Evolutionary conservation across 2,888 invertebrate species (phyloP), one percentile per base, ranked within the genome.

Genomic region (Stenichneumon culpator): DNA sequence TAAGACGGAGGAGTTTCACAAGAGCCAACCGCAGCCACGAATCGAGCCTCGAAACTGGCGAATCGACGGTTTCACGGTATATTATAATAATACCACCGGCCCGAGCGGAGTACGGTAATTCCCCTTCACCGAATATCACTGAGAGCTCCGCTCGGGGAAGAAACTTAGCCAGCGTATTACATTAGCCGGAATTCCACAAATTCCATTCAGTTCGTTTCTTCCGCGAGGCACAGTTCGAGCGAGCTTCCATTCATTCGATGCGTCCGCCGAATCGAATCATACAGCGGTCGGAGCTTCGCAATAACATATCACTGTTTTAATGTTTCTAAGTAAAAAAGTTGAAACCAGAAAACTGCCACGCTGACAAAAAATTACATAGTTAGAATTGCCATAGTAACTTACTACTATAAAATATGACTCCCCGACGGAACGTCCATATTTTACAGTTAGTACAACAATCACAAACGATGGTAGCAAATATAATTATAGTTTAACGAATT

Each of bases 71-170:
- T 83, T 74, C 67, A 77, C 22, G 52, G 28, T 22, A 52, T 68
- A n/a, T 70, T 67, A 77, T 84, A 73, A 78, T 80, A 77, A 73
- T 73, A 68, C 68, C 70, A 22, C 39, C 57, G 44, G 50, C 36
- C 32, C 28, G 54, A 52, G 52, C 28, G 28, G 25, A 50, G 32
- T 28, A 69, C 36, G 36, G 36, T 69, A 36, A 74, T 81, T 70
- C 72, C 81, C 84, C 84, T 81, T 84, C 84, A 81, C 81, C 77
- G 68, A 77, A 81, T 80, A 77, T 60, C 65, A 72, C 75, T n/a
- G 47, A 72, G 28, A 72, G 47, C 14, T 22, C 57, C 11, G 39
- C 63, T 65, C 50, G 54, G 47, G 47, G 19, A 52, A 63, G 32
- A n/a, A 50, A 72, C 32, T 28, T 14, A 25, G 7, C 39, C 19